Percentiles rank a stretch among this genome's conserved stretches.
phyloP scores from a whole-genome alignment of 30 jellyfish, hydroid and myxozoan genomes.

The Aurelia aurita complex sp. Pacific region DNA sequence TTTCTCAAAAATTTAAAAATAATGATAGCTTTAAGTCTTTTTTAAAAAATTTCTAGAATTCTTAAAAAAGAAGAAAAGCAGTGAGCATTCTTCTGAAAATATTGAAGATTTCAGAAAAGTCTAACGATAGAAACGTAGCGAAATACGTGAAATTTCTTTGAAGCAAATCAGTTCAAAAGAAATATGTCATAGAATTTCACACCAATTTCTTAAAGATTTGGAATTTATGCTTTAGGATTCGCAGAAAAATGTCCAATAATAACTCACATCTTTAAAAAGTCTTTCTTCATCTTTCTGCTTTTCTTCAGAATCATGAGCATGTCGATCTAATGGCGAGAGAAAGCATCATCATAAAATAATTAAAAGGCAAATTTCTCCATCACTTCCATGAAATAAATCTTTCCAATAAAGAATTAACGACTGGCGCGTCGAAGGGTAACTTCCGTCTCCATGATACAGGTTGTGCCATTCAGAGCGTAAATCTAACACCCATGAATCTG shows the following conservation, averaged over 20 bases:
- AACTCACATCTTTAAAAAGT: conserved; percentile 87
- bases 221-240: not conserved
- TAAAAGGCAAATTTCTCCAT: not conserved
- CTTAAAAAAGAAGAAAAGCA: no score
- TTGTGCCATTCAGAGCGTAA: no score
- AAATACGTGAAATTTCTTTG: no score
- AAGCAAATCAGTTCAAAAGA: no score
- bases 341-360: no score
- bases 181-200: no score
- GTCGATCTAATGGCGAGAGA: conserved; percentile 83
- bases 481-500: no score
- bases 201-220: no score
- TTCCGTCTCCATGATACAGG: no score
- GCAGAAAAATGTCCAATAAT: not conserved
- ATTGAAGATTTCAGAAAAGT: not conserved
- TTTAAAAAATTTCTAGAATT: not conserved
- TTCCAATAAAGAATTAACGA: not conserved
- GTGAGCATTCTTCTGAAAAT: not conserved
- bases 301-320: conserved; percentile 86
- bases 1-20: not conserved
- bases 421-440: no score
- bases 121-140: no score
- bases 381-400: not conserved
- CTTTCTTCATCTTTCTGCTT: conserved; percentile 79
- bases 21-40: not conserved